Evolutionary conservation across 1,140 invertebrate species (phyloP).

Genomic region (Diabrotica undecimpunctata): DNA sequence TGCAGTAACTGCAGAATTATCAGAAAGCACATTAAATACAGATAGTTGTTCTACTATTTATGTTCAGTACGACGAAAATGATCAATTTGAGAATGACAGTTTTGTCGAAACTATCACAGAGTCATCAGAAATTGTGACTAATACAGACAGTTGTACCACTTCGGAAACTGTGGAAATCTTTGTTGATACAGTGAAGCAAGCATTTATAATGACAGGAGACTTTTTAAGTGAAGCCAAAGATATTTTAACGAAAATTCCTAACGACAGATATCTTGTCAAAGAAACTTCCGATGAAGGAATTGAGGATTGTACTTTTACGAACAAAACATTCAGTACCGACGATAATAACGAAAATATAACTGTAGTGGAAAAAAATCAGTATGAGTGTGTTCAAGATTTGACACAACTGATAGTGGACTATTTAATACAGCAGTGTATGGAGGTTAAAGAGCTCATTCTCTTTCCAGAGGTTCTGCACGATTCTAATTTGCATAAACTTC

Average conservation of each 20-base stretch:
- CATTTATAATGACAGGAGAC: background rate
- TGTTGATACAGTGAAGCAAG: no score
- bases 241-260: slow-evolving; percentile 9
- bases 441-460: slow-evolving; percentile 37
- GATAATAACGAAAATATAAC: background rate
- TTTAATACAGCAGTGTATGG: slow-evolving; percentile 39
- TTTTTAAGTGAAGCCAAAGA: slow-evolving; percentile 13
- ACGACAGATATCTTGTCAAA: background rate
- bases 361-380: background rate
- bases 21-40: no score
- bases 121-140: no score
- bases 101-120: no score
- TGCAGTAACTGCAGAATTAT: no score
- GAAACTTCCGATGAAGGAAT: slow-evolving; percentile 34
- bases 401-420: slow-evolving; percentile 33
- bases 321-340: background rate
- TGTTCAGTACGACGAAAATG: no score
- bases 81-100: no score
- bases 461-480: slow-evolving; percentile 41
- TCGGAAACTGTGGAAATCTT: no score
- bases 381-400: slow-evolving; percentile 26
- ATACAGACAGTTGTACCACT: no score
- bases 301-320: slow-evolving; percentile 25
- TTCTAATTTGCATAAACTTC: slow-evolving; percentile 34
- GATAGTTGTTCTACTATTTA: no score